Evolutionary conservation across 2,888 invertebrate genomes (phyloP).

Genomic region (Penaeus monodon): DNA sequence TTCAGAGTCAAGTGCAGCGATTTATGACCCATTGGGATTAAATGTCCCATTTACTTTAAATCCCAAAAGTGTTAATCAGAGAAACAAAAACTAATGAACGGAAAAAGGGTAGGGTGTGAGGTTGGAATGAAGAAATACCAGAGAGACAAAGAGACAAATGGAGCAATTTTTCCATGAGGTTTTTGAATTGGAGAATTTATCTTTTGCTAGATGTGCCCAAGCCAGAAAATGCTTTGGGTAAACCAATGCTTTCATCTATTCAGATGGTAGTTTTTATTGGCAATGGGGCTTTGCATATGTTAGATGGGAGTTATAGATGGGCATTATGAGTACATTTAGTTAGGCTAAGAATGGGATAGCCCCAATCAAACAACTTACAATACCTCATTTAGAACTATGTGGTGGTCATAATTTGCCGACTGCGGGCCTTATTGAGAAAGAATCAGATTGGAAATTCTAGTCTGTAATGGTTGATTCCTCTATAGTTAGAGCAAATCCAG

Average conservation of each 20-base stretch:
- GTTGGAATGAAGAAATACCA: constrained; percentile 15
- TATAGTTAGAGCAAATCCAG: constrained; percentile 34
- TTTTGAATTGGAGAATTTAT: constrained; percentile 7
- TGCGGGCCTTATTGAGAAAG: constrained; percentile 1
- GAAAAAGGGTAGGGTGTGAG: not conserved
- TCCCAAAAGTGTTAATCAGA: constrained; percentile 18
- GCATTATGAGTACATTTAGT: not conserved
- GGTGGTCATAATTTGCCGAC: constrained; percentile 15
- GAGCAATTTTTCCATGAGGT: not conserved
- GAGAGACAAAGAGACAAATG: not conserved
- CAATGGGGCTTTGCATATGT: constrained; percentile 31
- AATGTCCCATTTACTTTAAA: constrained; percentile 13
- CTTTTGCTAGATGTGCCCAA: not conserved
- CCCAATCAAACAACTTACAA: not conserved
- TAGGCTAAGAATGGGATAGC: constrained; percentile 28
- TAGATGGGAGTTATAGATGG: too few species aligned
- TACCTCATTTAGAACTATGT: constrained; percentile 29
- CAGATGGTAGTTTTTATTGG: constrained; percentile 3
- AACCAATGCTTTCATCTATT: constrained; percentile 18
- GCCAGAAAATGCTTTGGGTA: not conserved
- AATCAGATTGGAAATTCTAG: not conserved
- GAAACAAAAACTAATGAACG: not conserved
- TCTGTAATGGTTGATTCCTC: constrained; percentile 24
- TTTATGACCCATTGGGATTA: constrained; percentile 10
- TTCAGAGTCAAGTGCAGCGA: too few species aligned